A percentile compares a stretch with the other conserved stretches of the same genome.
Conservation (phyloP, 1,140 invertebrate species). For the Drosophila teissieri region DNA sequence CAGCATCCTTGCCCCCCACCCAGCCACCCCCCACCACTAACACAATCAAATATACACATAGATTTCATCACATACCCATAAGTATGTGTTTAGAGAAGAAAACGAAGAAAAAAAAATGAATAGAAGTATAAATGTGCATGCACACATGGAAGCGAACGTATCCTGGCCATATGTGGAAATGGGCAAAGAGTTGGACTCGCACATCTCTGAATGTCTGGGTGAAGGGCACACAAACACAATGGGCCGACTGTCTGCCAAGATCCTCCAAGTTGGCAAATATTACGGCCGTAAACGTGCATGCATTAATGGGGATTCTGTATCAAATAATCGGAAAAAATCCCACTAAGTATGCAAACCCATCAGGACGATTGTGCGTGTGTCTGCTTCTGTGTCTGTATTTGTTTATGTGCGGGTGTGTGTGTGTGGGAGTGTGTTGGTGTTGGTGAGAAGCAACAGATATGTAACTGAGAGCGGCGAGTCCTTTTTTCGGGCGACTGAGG, state of each 20-base stretch:
- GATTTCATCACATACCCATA: constrained; percentile 43
- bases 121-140: constrained; percentile 36
- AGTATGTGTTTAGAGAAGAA: constrained; percentile 30
- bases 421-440: not conserved
- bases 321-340: constrained; percentile 57
- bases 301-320: constrained; percentile 69
- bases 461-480: constrained; percentile 20
- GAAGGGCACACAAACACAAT: constrained; percentile 54
- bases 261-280: constrained; percentile 64
- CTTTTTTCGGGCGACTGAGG: constrained; percentile 16
- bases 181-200: constrained; percentile 29
- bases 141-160: constrained; percentile 5
- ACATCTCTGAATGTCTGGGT: constrained; percentile 44
- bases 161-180: constrained; percentile 9
- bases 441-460: constrained; percentile 54
- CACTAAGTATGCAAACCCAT: constrained; percentile 45
- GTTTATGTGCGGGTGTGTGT: constrained; percentile 1
- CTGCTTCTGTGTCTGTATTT: constrained; percentile 6
- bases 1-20: constrained; percentile 30
- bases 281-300: constrained; percentile 54
- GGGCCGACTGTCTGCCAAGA: constrained; percentile 47
- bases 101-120: not conserved
- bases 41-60: constrained; percentile 38
- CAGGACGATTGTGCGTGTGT: constrained; percentile 17
- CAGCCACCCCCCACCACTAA: not conserved